These are phyloP conservation scores for Dolichopus griseipennis DNA, from an alignment of 2,888 invertebrate genomes.

Conservation along the genomic window DNA sequence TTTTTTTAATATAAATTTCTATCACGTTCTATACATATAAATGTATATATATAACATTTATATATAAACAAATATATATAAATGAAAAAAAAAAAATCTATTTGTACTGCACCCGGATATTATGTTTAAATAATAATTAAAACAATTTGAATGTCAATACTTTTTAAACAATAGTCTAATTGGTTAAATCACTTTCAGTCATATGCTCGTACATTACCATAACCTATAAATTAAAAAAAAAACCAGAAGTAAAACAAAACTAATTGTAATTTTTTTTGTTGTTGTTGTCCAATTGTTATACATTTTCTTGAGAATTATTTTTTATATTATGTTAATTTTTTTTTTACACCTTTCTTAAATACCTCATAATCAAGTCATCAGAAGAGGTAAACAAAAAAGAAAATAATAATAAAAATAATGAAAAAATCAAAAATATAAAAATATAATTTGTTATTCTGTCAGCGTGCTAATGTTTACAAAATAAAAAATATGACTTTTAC, in stretches of 20 bases:
- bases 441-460: neutral
- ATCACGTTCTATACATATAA: too few relatives aligned
- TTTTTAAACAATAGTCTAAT: neutral
- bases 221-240: neutral
- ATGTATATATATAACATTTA: too few relatives aligned
- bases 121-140: neutral
- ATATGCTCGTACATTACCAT: too few relatives aligned
- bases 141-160: neutral
- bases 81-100: too few relatives aligned
- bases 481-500: neutral
- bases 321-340: neutral
- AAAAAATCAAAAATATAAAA: neutral
- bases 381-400: too few relatives aligned
- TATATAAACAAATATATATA: too few relatives aligned
- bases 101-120: neutral
- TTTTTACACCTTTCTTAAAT: neutral
- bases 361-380: neutral
- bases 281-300: neutral
- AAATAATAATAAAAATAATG: neutral
- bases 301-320: neutral
- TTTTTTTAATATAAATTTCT: too few relatives aligned
- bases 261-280: too few relatives aligned
- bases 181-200: neutral
- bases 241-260: too few relatives aligned
- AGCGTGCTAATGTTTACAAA: slow-evolving; percentile 4